These are phyloP conservation scores for Bettongia penicillata DNA, from an alignment of 2,113 vertebrate species.

Conservation along the genomic window DNA sequence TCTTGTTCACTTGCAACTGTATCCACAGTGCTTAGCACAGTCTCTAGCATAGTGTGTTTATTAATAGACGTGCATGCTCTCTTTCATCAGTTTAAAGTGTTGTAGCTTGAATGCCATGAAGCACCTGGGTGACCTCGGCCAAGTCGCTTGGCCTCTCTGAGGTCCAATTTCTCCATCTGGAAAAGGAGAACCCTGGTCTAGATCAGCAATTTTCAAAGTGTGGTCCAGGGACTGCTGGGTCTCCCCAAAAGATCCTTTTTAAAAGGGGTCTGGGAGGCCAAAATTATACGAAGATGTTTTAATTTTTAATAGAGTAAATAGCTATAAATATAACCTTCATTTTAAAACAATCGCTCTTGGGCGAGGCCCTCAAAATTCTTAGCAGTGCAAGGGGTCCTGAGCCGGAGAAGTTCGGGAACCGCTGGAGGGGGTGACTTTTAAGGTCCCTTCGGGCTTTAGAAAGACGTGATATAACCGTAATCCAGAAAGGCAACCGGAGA, in stretches of 20 bases:
- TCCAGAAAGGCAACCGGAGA: too few relatives aligned
- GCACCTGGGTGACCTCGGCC: not conserved
- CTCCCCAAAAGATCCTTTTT: not conserved
- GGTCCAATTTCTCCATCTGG: slow-evolving; percentile 20
- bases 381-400: too few relatives aligned
- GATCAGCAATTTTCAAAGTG: not conserved
- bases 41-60: not conserved
- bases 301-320: too few relatives aligned
- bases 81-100: not conserved
- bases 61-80: not conserved
- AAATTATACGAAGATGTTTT: too few relatives aligned
- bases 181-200: not conserved
- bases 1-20: not conserved
- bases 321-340: too few relatives aligned
- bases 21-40: not conserved
- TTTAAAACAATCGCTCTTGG: too few relatives aligned
- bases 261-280: not conserved
- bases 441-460: too few relatives aligned
- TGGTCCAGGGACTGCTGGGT: not conserved
- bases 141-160: slow-evolving; percentile 8
- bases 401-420: too few relatives aligned
- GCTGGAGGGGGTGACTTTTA: too few relatives aligned
- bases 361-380: too few relatives aligned
- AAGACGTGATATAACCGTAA: too few relatives aligned
- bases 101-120: not conserved